Percentiles rank a stretch among this genome's conserved stretches.
These are phyloP conservation scores for Zophobas atratus DNA, from an alignment of 1,140 invertebrate genomes.

Conservation along the genomic window DNA sequence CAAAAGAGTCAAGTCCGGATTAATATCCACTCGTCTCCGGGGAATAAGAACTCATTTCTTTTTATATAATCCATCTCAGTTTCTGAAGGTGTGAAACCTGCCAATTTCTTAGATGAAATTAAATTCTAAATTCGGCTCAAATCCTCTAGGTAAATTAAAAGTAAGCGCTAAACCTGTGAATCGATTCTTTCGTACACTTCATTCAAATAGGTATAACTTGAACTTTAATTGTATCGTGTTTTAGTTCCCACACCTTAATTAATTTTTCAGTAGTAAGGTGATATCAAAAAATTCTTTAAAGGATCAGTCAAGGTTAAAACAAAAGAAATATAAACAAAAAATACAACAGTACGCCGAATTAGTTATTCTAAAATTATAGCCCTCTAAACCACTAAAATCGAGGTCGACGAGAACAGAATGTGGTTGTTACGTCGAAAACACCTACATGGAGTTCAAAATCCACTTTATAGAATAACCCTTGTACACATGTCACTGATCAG, in stretches of 20 bases:
- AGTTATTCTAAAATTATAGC: slow-evolving; percentile 22
- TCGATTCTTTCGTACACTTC: not conserved
- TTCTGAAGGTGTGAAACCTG: not conserved
- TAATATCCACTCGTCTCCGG: no score
- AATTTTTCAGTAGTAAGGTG: not conserved
- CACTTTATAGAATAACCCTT: not conserved
- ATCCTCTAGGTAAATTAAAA: slow-evolving; percentile 3
- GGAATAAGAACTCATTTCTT: no score
- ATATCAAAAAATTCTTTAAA: not conserved
- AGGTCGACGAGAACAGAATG: slow-evolving; percentile 19
- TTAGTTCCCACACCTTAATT: not conserved
- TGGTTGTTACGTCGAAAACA: slow-evolving; percentile 8
- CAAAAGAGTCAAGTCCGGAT: no score
- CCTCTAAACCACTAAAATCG: not conserved
- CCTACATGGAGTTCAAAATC: slow-evolving; percentile 1
- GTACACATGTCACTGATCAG: not conserved
- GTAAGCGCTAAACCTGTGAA: not conserved
- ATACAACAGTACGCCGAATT: slow-evolving; percentile 2
- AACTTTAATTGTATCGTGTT: no score
- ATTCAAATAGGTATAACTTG: not conserved
- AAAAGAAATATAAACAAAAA: not conserved
- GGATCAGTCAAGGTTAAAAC: not conserved
- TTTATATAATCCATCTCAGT: no score
- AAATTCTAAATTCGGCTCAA: slow-evolving; percentile 25
- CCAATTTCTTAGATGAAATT: slow-evolving; percentile 7